Percentiles rank a stretch among this genome's conserved stretches.
phyloP scores from a whole-genome alignment of 2,888 invertebrate species.

The Nephrotoma guestfalica region DNA sequence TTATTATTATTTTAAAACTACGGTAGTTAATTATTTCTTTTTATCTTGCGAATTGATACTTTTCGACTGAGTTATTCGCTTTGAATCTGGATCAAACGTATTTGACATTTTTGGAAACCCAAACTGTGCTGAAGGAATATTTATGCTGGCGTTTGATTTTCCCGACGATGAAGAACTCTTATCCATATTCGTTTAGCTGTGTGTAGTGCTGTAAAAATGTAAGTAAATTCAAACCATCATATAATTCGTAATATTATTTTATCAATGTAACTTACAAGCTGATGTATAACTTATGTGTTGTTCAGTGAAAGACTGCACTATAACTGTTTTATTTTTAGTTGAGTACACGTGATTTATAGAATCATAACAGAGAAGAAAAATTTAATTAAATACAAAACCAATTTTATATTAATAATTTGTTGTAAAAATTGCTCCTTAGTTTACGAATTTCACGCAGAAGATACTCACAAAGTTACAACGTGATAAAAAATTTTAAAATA shows the following conservation, averaged over 20 bases:
- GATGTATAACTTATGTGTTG: background rate
- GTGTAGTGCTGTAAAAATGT: background rate
- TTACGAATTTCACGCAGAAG: too few species aligned
- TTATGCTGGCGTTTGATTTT: background rate
- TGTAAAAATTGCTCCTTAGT: too few species aligned
- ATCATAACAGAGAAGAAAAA: too few species aligned
- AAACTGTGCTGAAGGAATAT: background rate
- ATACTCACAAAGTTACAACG: too few species aligned
- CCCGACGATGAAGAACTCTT: background rate
- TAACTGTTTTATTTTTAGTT: too few species aligned
- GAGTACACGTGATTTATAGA: too few species aligned
- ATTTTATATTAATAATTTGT: too few species aligned
- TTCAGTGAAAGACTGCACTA: too few species aligned
- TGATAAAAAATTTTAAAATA: too few species aligned
- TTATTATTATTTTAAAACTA: too few species aligned
- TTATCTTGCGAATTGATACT: background rate
- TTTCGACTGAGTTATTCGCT: background rate
- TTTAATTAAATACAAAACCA: too few species aligned
- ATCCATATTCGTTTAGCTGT: background rate
- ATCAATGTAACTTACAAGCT: background rate
- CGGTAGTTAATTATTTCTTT: background rate
- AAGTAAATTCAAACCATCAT: background rate
- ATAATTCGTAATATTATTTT: background rate
- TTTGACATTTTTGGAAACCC: background rate
- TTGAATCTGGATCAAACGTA: background rate